Evolutionary conservation across 2,888 invertebrate genomes (phyloP).

Genomic region (Sarcophaga carnaria): DNA sequence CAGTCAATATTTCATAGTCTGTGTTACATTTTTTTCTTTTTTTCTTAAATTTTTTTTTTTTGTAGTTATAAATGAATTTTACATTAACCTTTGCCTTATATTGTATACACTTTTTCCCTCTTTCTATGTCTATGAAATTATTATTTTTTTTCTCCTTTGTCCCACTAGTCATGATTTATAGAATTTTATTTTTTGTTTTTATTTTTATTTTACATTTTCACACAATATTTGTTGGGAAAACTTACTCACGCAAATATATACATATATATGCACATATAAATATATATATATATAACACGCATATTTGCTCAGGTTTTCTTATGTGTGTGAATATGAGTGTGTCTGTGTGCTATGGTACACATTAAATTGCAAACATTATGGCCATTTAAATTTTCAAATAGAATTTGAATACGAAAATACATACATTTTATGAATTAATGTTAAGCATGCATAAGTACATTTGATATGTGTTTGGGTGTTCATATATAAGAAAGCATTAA

Average conservation of each 20-base stretch:
- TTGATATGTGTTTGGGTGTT: not conserved
- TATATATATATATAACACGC: not conserved
- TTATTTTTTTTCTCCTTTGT: slow-evolving; percentile 19
- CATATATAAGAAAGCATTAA: not conserved
- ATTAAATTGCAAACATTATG: slow-evolving; percentile 24
- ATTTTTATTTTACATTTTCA: slow-evolving; percentile 10
- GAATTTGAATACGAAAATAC: not conserved
- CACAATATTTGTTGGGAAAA: not conserved
- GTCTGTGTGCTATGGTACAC: not conserved
- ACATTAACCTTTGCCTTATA: slow-evolving; percentile 14
- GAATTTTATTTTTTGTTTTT: not conserved
- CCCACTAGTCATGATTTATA: slow-evolving; percentile 25
- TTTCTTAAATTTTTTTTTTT: not conserved
- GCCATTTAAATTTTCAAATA: slow-evolving; percentile 27
- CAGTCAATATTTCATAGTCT: not conserved
- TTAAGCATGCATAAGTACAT: not conserved
- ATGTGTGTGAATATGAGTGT: not conserved
- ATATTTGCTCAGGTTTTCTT: not conserved
- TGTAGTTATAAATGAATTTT: slow-evolving; percentile 9
- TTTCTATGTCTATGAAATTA: not conserved
- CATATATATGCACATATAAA: not conserved
- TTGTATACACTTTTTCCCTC: not conserved
- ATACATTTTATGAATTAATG: not conserved
- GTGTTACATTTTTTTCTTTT: not conserved
- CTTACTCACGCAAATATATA: too few species aligned